Evolutionary conservation across 2,888 invertebrate species (phyloP).

Genomic region (Eumerus sabulonum): DNA sequence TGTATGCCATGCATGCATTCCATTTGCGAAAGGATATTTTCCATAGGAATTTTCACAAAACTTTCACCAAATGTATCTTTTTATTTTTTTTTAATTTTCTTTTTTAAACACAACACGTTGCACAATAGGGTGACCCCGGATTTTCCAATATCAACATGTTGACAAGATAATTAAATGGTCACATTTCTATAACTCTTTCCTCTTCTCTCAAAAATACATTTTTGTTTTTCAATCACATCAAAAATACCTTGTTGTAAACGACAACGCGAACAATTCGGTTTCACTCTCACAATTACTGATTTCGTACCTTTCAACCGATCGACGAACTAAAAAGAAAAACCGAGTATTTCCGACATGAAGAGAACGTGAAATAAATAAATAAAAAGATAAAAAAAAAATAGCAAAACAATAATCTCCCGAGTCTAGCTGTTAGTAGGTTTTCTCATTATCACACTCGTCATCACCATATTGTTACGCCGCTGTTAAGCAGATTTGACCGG

Average conservation of each 20-base stretch:
- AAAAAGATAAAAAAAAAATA: too few species aligned
- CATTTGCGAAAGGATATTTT: slow-evolving; percentile 71
- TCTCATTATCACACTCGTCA: slow-evolving; percentile 43
- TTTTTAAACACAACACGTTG: slow-evolving; percentile 31
- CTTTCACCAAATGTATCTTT: slow-evolving; percentile 12
- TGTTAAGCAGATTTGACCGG: slow-evolving; percentile 44
- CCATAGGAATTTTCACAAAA: slow-evolving; percentile 19
- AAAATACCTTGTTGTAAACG: slow-evolving; percentile 12
- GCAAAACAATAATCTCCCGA: slow-evolving; percentile 4
- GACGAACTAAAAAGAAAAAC: slow-evolving; percentile 44
- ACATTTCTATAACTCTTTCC: slow-evolving; percentile 3
- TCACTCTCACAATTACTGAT: background rate
- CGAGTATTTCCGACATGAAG: slow-evolving; percentile 43
- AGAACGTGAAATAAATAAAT: background rate
- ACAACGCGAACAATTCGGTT: slow-evolving; percentile 2
- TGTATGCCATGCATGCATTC: slow-evolving; percentile 78
- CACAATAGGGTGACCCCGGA: slow-evolving; percentile 43
- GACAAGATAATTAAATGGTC: slow-evolving; percentile 41
- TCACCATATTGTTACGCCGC: slow-evolving; percentile 57
- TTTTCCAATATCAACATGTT: slow-evolving; percentile 29
- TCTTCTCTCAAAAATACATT: background rate
- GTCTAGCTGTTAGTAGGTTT: slow-evolving; percentile 26
- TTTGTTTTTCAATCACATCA: slow-evolving; percentile 14
- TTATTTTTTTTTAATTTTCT: background rate
- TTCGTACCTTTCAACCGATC: slow-evolving; percentile 46